Conservation (phyloP, 2,797 vertebrate species). For the Leptodactylus fallax region DNA sequence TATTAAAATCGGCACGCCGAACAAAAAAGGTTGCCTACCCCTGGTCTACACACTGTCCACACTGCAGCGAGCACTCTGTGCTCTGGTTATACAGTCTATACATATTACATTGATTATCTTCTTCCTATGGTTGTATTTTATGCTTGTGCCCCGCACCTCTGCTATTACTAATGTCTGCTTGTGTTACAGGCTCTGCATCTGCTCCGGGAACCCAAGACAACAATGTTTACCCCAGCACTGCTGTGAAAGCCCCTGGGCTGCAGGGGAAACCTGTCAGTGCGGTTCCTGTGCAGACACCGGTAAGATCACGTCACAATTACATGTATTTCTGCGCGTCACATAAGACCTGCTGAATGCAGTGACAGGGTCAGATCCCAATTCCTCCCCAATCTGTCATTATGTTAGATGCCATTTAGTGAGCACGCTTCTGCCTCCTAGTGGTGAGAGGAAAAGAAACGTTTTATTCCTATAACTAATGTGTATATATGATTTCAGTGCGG, state of each 20-base stretch:
- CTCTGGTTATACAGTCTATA: too few species aligned
- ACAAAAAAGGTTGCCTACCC: too few species aligned
- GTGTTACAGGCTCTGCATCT: slow-evolving; percentile 46
- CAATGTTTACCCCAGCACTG: slow-evolving; percentile 68
- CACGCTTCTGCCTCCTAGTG: slow-evolving; percentile 11
- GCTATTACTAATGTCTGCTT: not conserved
- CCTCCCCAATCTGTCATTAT: too few species aligned
- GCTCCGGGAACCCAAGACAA: slow-evolving; percentile 69
- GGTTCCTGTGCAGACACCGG: slow-evolving; percentile 66
- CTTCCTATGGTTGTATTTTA: not conserved
- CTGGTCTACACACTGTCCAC: too few species aligned
- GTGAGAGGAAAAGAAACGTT: not conserved
- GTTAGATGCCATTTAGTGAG: too few species aligned
- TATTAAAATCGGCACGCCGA: too few species aligned
- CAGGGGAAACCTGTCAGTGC: slow-evolving; percentile 68
- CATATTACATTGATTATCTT: too few species aligned
- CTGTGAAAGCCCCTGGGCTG: slow-evolving; percentile 60
- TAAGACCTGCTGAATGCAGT: too few species aligned
- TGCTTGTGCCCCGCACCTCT: not conserved
- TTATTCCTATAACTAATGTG: not conserved
- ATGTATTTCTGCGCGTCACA: too few species aligned
- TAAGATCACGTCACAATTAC: not conserved
- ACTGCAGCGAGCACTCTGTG: too few species aligned
- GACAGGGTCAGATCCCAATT: too few species aligned
- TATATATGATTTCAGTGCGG: not conserved